Base-by-base conservation (phyloP, 2,113 vertebrate species). In the Salvelinus sp. region DNA sequence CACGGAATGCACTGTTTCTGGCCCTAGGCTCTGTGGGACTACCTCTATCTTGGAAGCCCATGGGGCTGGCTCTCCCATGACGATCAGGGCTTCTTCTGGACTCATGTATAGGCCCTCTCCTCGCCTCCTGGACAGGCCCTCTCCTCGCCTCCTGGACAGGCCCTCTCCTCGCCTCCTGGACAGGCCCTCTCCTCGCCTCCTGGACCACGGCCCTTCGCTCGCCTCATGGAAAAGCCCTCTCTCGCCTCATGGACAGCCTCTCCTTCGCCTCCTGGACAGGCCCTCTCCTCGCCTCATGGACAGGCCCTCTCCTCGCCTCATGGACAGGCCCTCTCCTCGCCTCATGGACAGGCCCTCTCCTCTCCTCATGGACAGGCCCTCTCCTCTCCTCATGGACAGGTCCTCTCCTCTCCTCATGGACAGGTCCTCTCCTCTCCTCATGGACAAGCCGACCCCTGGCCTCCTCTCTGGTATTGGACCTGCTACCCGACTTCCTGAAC, bases 21-120 rank as follows among this genome's bases (percentile, higher is more conserved):
- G 72, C 82, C 44, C 72, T 79, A 1, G 70, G 66, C 72, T 33
- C 73, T 44, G 60, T 1, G 1, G 78, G 57, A 6, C 74, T 76
- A 2, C 12, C 73, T 58, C 23, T 66, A 13, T 65, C 30, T 16
- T 33, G 73, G 1, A 33, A 65, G 47, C 64, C 79, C 38, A 20
- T 3, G 0, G 62, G 12, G 58, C 73, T 76, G 10, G 69, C 50
- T 44, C 63, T 68, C 0, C 79, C 83, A 25, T 72, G 75, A 0
- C 18, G 47, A 9, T 30, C 14, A 0, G 79, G 72, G 69, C 70
- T 16, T 18, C 44, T 58, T 7, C 48, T 12, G 13, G 30, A 27
- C 6, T 13, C 22, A 16, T 58, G 13, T 23, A 27, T 25, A 33
- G 65, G 13, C 47, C 23, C 48, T 67, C 44, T 48, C 3, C 14